Evolutionary conservation across 30 jellyfish, hydroid and myxozoan genomes (phyloP), one percentile per base, ranked within the genome.

Genomic region (Hydractinia echinata): DNA sequence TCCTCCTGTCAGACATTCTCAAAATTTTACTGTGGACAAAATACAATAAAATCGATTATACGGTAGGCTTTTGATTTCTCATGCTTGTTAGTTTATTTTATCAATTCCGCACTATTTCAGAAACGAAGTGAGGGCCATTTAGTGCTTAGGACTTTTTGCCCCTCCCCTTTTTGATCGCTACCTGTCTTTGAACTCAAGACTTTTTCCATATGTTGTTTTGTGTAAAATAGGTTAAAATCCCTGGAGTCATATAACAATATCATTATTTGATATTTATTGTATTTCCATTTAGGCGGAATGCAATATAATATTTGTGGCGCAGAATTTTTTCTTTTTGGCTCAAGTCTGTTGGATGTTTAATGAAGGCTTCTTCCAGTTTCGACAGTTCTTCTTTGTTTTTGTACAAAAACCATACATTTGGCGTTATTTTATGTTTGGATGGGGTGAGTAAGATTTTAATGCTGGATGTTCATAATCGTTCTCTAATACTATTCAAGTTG

Each of bases 341-440:
- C 91, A 89, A 81, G 82, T 84, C 51, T 20, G 89, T 49, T 89
- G 97, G 97, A 89, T 89, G 97, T 89, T 89, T 71, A 89, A 89
- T 56, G 97, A 89, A 73, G 97, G 97, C 54, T 50, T 89, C 55
- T 89, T 30, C 62, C 92, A 84, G 66, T 55, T 89, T 30, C 84
- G 89, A 55, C 82, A 79, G 20, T 74, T 89, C 53, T 61, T 84
- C 66, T 89, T 89, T 67, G 94, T 79, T 6, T 89, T 82, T 53
- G 58, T 77, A 6, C 76, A 76, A 15, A 89, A 85, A 51, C 60
- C 95, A 7, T 89, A 84, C 70, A 56, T 78, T 62, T 66, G 88
- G 89, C 82, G 72, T 53, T 84, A 77, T 83, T 80, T 84, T 72
- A 54, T 81, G 30, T 79, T 89, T 76, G 97, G 97, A 39, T 89